Percentiles rank a stretch among this genome's conserved stretches.
Evolutionary conservation across 1,140 invertebrate species (phyloP).

Genomic region (Zophobas morio): DNA sequence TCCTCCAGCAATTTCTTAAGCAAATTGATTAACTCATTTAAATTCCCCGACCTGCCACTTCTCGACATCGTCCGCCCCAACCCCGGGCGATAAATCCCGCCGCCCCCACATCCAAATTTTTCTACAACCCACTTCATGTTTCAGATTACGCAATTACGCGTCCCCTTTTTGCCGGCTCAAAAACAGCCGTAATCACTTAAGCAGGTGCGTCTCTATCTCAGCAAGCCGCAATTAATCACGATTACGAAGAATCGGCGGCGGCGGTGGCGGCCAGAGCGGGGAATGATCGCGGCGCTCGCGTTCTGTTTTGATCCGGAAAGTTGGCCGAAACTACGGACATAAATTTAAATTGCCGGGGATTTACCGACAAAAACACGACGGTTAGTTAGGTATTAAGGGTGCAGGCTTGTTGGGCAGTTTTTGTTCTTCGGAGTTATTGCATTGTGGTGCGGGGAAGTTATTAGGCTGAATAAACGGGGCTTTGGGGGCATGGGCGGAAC

Average conservation of each 20-base stretch:
- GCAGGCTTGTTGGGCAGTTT: slow-evolving; percentile 5
- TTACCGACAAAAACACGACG: slow-evolving; percentile 29
- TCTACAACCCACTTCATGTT: no score
- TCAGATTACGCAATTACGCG: no score
- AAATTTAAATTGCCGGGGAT: slow-evolving; percentile 31
- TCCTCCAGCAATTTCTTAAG: no score
- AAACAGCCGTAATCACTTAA: slow-evolving; percentile 15
- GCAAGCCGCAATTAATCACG: slow-evolving; percentile 22
- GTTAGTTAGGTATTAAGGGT: slow-evolving; percentile 37
- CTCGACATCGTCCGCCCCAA: no score
- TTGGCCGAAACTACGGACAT: slow-evolving; percentile 31
- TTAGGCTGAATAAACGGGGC: no score
- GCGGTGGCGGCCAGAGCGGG: background rate
- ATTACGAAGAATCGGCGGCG: slow-evolving; percentile 18
- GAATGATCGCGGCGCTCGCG: slow-evolving; percentile 8
- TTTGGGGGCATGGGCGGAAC: no score
- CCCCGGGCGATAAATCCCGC: no score
- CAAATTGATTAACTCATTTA: no score
- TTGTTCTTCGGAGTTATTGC: background rate
- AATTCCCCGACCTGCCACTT: no score
- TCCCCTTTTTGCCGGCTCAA: no score
- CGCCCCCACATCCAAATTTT: no score
- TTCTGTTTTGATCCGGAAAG: slow-evolving; percentile 36
- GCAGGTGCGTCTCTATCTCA: slow-evolving; percentile 29
- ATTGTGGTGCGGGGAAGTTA: no score